Evolutionary conservation across 1,140 invertebrate species (phyloP).

Genomic region (Ladona fulva): DNA sequence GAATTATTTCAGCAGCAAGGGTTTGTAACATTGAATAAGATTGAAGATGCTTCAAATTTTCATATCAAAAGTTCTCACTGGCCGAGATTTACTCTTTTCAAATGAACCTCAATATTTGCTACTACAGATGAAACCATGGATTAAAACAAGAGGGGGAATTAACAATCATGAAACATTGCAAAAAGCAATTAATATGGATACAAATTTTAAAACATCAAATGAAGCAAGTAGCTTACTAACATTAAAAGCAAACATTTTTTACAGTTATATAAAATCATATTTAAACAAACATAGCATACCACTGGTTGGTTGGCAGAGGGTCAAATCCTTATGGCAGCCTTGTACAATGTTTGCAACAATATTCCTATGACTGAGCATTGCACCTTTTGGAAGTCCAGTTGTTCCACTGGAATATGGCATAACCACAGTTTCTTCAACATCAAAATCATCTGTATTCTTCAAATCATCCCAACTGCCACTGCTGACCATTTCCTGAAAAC

Average conservation of each 20-base stretch:
- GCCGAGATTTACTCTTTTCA: neutral
- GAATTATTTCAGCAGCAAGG: too few species aligned
- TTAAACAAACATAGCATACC: neutral
- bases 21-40: too few species aligned
- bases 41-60: too few species aligned
- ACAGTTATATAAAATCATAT: neutral
- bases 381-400: conserved; percentile 84
- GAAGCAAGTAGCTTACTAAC: neutral
- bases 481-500: conserved; percentile 30
- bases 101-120: neutral
- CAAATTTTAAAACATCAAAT: neutral
- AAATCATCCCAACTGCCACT: neutral
- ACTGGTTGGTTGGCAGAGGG: neutral
- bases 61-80: neutral
- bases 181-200: neutral
- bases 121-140: too few species aligned
- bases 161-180: neutral
- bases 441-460: neutral
- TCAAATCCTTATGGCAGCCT: conserved; percentile 31
- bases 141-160: neutral
- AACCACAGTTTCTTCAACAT: conserved; percentile 24
- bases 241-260: too few species aligned
- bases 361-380: conserved; percentile 74
- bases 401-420: conserved; percentile 77
- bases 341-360: conserved; percentile 58